phyloP scores from a whole-genome alignment of 2,797 vertebrate genomes.

The Mallotus villosus region DNA sequence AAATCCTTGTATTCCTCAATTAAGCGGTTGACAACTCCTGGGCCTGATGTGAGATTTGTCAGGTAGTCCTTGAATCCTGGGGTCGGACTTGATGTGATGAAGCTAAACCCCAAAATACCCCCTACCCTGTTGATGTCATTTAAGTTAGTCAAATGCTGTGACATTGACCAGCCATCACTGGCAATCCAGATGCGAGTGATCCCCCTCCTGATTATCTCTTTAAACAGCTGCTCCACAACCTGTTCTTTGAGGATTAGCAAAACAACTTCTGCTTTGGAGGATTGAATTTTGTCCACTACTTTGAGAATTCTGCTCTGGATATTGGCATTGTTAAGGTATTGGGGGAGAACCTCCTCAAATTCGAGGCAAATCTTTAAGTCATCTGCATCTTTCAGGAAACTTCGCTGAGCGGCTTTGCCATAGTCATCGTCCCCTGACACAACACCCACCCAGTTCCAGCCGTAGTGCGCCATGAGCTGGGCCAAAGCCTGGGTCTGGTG shows the following conservation, averaged over 20 bases:
- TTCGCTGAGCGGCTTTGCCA: slow-evolving; percentile 60
- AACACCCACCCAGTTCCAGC: slow-evolving; percentile 71
- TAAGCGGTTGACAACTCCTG: slow-evolving; percentile 60
- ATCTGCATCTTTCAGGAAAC: slow-evolving; percentile 55
- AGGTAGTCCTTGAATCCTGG: slow-evolving; percentile 63
- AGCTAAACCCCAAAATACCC: slow-evolving; percentile 67
- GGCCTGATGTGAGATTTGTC: slow-evolving; percentile 44
- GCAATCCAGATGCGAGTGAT: slow-evolving; percentile 66
- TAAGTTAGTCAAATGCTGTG: slow-evolving; percentile 46
- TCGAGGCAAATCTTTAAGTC: slow-evolving; percentile 55
- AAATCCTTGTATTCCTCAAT: slow-evolving; percentile 68
- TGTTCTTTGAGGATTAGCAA: slow-evolving; percentile 62
- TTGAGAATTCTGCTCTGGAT: slow-evolving; percentile 23
- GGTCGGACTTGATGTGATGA: slow-evolving; percentile 44
- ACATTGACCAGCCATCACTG: slow-evolving; percentile 66
- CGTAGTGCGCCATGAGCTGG: slow-evolving; percentile 50
- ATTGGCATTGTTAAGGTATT: slow-evolving; percentile 35
- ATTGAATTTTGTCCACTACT: slow-evolving; percentile 48
- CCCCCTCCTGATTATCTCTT: slow-evolving; percentile 59
- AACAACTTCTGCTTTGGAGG: slow-evolving; percentile 56
- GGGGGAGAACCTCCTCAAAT: slow-evolving; percentile 57
- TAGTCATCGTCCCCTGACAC: slow-evolving; percentile 70
- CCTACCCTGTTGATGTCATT: slow-evolving; percentile 61
- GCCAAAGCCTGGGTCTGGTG: slow-evolving; percentile 66
- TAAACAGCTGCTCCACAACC: slow-evolving; percentile 59